These are phyloP conservation scores for Tachycineta bicolor DNA, from an alignment of 2,113 vertebrate genomes.

Conservation along the genomic window DNA sequence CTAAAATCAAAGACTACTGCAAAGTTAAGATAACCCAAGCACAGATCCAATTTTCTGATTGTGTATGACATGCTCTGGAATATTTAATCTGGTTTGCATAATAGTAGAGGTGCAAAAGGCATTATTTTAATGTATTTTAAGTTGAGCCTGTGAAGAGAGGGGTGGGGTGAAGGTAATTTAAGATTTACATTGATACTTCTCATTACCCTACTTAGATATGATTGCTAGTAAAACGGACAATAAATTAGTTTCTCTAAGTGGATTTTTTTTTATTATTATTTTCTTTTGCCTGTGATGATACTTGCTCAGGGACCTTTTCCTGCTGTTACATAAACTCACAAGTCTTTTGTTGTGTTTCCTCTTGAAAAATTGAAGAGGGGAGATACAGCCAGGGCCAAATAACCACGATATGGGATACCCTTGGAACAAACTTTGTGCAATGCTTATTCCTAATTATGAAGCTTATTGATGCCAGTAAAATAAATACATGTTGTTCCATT, in stretches of 20 bases:
- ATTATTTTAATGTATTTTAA: not conserved
- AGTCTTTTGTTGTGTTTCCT: not conserved
- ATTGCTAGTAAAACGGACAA: not conserved
- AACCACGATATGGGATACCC: no score
- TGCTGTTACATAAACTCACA: not conserved
- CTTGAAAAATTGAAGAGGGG: not conserved
- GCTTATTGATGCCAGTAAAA: not conserved
- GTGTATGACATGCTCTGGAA: not conserved
- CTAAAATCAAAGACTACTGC: not conserved
- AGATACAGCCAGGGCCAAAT: not conserved
- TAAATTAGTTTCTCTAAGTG: not conserved
- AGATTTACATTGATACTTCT: not conserved
- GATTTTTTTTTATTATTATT: not conserved
- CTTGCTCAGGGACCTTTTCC: not conserved
- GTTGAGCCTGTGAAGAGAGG: not conserved
- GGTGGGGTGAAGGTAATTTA: accelerated
- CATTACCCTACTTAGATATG: no score
- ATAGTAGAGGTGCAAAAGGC: not conserved
- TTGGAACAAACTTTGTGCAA: not conserved
- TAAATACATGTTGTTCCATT: not conserved
- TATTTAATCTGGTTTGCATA: not conserved
- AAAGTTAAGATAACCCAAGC: not conserved
- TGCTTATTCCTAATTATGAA: not conserved
- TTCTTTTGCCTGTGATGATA: not conserved
- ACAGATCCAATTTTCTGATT: not conserved